These are phyloP conservation scores for Planococcus citri DNA, from an alignment of 1,140 invertebrate species.

Conservation along the genomic window DNA sequence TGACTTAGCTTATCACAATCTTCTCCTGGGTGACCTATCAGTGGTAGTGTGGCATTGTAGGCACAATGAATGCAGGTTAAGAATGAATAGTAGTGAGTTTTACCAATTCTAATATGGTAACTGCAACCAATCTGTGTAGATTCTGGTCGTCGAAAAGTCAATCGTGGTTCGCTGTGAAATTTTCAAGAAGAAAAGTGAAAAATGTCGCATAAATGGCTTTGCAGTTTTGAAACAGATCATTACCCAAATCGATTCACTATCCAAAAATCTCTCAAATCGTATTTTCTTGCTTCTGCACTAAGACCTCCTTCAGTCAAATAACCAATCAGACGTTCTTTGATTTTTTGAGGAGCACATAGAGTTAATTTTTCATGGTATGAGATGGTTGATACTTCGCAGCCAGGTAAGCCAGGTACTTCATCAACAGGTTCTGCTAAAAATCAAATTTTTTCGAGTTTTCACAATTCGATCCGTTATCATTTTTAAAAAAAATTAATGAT, in stretches of 20 bases:
- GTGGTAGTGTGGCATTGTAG: background rate
- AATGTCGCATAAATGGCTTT: background rate
- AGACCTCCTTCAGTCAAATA: background rate
- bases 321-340: background rate
- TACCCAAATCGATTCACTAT: background rate
- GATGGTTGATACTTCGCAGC: background rate
- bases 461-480: too few relatives aligned
- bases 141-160: background rate
- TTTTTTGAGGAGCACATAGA: slow-evolving; percentile 2
- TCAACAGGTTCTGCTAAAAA: background rate
- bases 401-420: background rate
- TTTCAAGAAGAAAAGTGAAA: background rate
- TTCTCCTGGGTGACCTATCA: background rate
- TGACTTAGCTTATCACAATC: background rate
- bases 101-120: background rate
- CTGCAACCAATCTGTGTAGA: background rate
- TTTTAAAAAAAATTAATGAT: too few relatives aligned
- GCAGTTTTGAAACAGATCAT: background rate
- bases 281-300: background rate
- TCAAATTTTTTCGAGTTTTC: too few relatives aligned
- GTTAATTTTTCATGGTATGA: background rate
- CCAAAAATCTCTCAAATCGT: slow-evolving; percentile 10
- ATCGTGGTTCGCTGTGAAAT: background rate
- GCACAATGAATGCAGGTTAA: background rate
- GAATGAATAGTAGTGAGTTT: background rate